Evolutionary conservation across 2,797 vertebrate species (phyloP).

Genomic region (Squalus acanthias): DNA sequence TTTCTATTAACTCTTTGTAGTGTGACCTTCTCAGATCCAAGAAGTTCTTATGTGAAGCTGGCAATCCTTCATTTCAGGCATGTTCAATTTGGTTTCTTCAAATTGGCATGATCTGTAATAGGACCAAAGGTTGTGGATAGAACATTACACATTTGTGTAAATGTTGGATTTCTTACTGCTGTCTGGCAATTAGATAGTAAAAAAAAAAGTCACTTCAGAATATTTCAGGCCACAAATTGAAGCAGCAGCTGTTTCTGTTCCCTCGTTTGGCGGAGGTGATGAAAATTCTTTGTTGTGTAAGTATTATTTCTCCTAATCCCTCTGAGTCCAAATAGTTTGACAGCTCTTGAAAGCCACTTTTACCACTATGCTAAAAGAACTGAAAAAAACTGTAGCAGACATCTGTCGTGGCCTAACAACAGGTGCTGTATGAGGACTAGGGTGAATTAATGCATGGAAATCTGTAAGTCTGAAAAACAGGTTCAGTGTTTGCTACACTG

Average conservation of each 20-base stretch:
- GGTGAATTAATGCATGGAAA: neutral
- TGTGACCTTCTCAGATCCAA: neutral
- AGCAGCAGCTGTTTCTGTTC: conserved; percentile 32
- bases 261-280: conserved; percentile 21
- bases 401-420: neutral
- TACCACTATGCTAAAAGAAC: neutral
- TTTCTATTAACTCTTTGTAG: neutral
- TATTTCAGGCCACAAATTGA: neutral
- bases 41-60: neutral
- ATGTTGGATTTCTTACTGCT: neutral
- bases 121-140: neutral
- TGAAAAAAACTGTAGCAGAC: no score
- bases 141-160: neutral
- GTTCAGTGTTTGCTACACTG: neutral
- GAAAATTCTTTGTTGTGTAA: conserved; percentile 13
- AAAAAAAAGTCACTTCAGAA: neutral
- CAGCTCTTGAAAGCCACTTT: conserved; percentile 24
- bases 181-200: neutral
- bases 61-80: neutral
- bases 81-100: neutral
- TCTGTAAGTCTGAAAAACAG: neutral
- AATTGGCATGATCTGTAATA: neutral
- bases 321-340: conserved; percentile 32
- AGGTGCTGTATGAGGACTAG: neutral
- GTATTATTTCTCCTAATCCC: conserved; percentile 35